phyloP scores from a whole-genome alignment of 2,797 vertebrate species.

The Myotis pilosus region DNA sequence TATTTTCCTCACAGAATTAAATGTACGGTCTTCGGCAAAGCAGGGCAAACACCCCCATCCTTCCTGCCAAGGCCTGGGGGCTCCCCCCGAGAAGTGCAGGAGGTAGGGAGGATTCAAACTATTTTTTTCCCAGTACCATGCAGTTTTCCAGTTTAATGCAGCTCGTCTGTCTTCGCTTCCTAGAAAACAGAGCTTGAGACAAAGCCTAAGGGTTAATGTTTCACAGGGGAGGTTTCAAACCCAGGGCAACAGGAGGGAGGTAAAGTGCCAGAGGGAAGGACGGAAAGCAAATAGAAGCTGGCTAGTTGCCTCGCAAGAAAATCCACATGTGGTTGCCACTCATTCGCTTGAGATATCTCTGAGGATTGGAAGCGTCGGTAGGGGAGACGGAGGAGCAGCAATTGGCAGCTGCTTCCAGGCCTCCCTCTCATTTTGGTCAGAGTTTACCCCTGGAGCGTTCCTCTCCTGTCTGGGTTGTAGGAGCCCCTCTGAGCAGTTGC shows the following conservation, averaged over 20 bases:
- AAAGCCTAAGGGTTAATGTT: background rate
- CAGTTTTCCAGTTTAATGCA: background rate
- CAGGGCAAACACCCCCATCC: background rate
- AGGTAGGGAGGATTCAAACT: background rate
- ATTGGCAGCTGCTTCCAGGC: background rate
- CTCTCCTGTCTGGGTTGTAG: background rate
- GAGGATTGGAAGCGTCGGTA: background rate
- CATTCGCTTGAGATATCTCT: background rate
- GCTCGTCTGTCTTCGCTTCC: background rate
- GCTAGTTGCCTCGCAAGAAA: background rate
- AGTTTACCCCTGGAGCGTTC: background rate
- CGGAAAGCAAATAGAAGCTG: background rate
- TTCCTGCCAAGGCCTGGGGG: background rate
- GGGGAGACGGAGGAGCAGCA: background rate
- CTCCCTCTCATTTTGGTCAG: background rate
- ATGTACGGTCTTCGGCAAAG: background rate
- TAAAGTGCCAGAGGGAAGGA: background rate
- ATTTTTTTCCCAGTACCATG: background rate
- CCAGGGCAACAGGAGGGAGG: background rate
- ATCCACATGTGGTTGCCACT: accelerated
- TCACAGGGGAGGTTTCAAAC: background rate
- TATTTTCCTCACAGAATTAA: constrained; percentile 1
- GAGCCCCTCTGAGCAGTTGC: background rate
- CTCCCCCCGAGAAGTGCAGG: background rate
- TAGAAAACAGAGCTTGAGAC: background rate